phyloP scores from a whole-genome alignment of 2,888 invertebrate genomes.

The Pocota personata region DNA sequence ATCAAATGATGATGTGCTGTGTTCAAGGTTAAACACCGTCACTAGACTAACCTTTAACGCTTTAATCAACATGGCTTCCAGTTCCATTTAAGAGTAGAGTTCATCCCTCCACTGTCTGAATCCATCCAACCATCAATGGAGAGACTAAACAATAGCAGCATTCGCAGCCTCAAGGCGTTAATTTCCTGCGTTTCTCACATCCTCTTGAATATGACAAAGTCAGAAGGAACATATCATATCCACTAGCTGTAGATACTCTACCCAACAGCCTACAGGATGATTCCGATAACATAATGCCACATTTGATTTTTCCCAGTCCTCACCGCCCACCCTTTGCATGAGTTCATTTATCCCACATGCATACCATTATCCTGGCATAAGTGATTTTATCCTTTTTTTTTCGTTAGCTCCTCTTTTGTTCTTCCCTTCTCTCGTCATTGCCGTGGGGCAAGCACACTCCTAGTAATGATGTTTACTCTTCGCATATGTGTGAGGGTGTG shows the following conservation, averaged over 20 bases:
- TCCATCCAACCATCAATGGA: no score
- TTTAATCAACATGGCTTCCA: not conserved
- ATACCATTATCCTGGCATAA: slow-evolving; percentile 62
- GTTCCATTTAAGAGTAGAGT: not conserved
- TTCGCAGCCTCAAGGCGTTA: slow-evolving; percentile 43
- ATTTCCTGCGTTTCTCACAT: slow-evolving; percentile 62
- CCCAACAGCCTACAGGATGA: slow-evolving; percentile 47
- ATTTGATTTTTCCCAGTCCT: slow-evolving; percentile 56
- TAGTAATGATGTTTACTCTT: slow-evolving; percentile 66
- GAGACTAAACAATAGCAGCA: not conserved
- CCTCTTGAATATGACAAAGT: slow-evolving; percentile 47
- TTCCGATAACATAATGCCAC: slow-evolving; percentile 45
- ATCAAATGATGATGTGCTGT: no score
- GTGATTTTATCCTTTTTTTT: slow-evolving; percentile 52
- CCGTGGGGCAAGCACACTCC: slow-evolving; percentile 50
- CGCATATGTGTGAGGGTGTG: slow-evolving; percentile 25
- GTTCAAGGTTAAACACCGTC: not conserved
- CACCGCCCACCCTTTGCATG: not conserved
- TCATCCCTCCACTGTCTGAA: not conserved
- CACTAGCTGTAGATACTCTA: not conserved
- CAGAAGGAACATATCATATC: slow-evolving; percentile 21
- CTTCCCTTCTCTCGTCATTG: slow-evolving; percentile 28
- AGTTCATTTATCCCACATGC: slow-evolving; percentile 68
- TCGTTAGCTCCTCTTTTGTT: slow-evolving; percentile 22
- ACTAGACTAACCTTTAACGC: not conserved